Evolutionary conservation across 1,140 invertebrate genomes (phyloP).

Genomic region (Drosophila rhopaloa): DNA sequence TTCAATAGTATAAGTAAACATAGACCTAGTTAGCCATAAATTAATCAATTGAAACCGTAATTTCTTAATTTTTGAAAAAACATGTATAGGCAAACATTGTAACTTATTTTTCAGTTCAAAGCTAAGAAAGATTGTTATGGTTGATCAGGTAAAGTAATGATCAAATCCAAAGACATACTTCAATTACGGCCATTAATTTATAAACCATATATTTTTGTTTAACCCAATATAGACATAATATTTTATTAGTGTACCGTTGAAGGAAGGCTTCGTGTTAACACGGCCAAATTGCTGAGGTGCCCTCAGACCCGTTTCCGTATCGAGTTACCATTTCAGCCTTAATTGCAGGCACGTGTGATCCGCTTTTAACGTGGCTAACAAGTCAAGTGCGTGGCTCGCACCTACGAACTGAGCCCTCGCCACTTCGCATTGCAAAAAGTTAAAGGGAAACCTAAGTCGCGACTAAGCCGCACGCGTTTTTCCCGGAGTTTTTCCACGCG

Average conservation of each 20-base stretch:
- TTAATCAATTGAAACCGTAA: too few relatives aligned
- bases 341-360: constrained; percentile 81
- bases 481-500: constrained; percentile 44
- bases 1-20: too few relatives aligned
- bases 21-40: too few relatives aligned
- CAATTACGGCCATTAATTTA: too few relatives aligned
- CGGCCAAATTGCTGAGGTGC: constrained; percentile 54
- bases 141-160: too few relatives aligned
- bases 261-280: constrained; percentile 64
- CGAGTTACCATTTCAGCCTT: constrained; percentile 68
- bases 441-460: constrained; percentile 60
- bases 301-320: constrained; percentile 36
- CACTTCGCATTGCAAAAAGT: constrained; percentile 10
- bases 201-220: too few relatives aligned
- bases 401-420: constrained; percentile 35
- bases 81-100: too few relatives aligned
- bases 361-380: constrained; percentile 59
- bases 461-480: constrained; percentile 62
- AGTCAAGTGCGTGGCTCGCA: constrained; percentile 60
- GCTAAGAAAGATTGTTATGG: too few relatives aligned
- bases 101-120: too few relatives aligned
- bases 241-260: constrained; percentile 16
- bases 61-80: too few relatives aligned
- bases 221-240: too few relatives aligned
- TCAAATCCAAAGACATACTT: too few relatives aligned